These are phyloP conservation scores for Cephus nigrinus DNA, from an alignment of 2,888 invertebrate species.

Conservation along the genomic window DNA sequence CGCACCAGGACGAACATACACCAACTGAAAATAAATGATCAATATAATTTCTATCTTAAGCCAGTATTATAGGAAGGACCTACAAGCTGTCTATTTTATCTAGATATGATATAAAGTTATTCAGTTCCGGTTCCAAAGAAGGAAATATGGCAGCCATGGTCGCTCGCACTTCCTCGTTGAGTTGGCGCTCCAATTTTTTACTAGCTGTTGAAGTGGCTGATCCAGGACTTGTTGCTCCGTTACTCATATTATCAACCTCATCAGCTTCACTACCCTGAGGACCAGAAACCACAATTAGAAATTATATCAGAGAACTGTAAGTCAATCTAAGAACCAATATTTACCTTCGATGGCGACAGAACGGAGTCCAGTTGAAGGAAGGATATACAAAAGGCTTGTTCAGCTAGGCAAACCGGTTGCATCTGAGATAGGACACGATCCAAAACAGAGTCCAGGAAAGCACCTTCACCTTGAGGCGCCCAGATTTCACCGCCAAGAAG, in stretches of 20 bases:
- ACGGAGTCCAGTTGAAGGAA: constrained; percentile 86
- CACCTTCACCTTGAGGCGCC: constrained; percentile 60
- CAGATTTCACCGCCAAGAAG: constrained; percentile 57
- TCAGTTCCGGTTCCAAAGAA: constrained; percentile 86
- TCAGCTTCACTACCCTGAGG: constrained; percentile 45
- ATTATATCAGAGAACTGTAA: constrained; percentile 13
- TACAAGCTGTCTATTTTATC: constrained; percentile 92
- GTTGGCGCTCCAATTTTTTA: constrained; percentile 76
- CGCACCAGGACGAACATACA: constrained; percentile 94
- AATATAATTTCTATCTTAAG: constrained; percentile 29
- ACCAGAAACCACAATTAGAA: constrained; percentile 12
- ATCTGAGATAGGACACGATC: constrained; percentile 89
- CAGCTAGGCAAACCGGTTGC: constrained; percentile 91
- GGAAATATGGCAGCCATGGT: constrained; percentile 93
- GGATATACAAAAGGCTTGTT: constrained; percentile 93
- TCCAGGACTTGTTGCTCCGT: constrained; percentile 56
- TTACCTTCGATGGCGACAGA: constrained; percentile 53
- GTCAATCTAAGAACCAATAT: not conserved
- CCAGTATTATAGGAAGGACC: constrained; percentile 65
- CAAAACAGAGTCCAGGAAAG: constrained; percentile 73
- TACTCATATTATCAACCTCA: constrained; percentile 49
- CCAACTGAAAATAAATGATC: constrained; percentile 75
- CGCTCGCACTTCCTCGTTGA: constrained; percentile 82
- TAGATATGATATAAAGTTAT: constrained; percentile 85
- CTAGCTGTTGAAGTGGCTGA: constrained; percentile 56